These are phyloP conservation scores for Ephydatia muelleri DNA, from an alignment of 37 sponge, comb jelly and placozoan genomes.

Conservation along the genomic window DNA sequence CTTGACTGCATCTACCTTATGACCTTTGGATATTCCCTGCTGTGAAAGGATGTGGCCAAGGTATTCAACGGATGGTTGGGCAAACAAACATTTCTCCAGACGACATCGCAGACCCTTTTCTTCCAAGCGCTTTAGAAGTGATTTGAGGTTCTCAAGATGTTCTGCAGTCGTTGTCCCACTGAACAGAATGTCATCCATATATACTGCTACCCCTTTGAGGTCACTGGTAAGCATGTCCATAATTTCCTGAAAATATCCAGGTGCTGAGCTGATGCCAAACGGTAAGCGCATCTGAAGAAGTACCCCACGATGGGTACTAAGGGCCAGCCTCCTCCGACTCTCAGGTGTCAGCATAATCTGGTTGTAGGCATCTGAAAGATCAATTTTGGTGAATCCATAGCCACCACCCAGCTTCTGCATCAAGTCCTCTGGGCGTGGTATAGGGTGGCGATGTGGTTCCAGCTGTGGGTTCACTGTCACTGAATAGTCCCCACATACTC, in stretches of 20 bases:
- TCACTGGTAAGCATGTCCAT: constrained; percentile 41
- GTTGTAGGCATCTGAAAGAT: constrained; percentile 29
- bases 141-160: constrained; percentile 22
- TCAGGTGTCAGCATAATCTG: constrained; percentile 29
- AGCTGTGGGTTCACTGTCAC: constrained; percentile 37
- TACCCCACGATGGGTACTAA: no score
- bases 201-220: constrained; percentile 30
- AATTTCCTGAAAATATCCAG: no score
- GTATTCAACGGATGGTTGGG: constrained; percentile 25
- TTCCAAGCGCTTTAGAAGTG: constrained; percentile 20
- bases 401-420: constrained; percentile 31
- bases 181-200: constrained; percentile 29
- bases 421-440: constrained; percentile 46
- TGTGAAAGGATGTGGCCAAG: constrained; percentile 38
- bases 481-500: constrained; percentile 32
- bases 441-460: constrained; percentile 23
- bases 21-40: not conserved
- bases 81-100: constrained; percentile 26
- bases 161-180: constrained; percentile 2
- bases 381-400: constrained; percentile 12
- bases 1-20: constrained; percentile 33
- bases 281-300: no score
- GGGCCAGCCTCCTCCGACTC: not conserved
- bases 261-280: no score
- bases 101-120: constrained; percentile 32